These are phyloP conservation scores for Clistopyga incitator DNA, from an alignment of 2,888 invertebrate genomes.

Conservation along the genomic window DNA sequence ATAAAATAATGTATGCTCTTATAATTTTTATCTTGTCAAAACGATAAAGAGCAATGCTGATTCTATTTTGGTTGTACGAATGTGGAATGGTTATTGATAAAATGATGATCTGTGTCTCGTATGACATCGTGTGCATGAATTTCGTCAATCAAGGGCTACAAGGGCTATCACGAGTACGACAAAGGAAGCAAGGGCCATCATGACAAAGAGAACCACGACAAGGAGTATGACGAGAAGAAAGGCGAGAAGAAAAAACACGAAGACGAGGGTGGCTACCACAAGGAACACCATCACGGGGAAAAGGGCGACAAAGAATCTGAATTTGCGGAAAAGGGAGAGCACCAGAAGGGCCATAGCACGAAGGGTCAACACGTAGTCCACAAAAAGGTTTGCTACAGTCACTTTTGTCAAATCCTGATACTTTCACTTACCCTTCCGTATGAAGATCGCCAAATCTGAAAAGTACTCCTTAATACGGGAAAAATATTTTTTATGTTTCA, in stretches of 20 bases:
- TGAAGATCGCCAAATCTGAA: not conserved
- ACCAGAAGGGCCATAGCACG: conserved; percentile 84
- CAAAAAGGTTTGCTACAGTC: conserved; percentile 79
- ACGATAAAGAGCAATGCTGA: not conserved
- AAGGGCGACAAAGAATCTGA: conserved; percentile 84
- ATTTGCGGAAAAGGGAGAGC: conserved; percentile 83
- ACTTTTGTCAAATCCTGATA: conserved; percentile 12
- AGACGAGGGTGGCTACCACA: conserved; percentile 88
- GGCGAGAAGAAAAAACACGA: conserved; percentile 88
- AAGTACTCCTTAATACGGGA: not conserved
- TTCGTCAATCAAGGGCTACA: conserved; percentile 71
- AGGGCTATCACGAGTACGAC: conserved; percentile 80
- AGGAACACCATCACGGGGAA: conserved; percentile 88
- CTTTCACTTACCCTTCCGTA: not conserved
- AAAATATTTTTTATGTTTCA: not conserved
- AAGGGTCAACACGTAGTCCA: conserved; percentile 85
- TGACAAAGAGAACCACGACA: conserved; percentile 88
- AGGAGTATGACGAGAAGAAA: conserved; percentile 88
- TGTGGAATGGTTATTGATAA: not conserved
- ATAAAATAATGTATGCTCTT: no score
- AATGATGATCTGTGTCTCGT: not conserved
- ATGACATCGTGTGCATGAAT: not conserved
- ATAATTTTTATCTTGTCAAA: not conserved
- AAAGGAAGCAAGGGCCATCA: conserved; percentile 87
- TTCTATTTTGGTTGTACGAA: not conserved